phyloP scores from a whole-genome alignment of 2,888 invertebrate genomes.

The Platynereis dumerilii region DNA sequence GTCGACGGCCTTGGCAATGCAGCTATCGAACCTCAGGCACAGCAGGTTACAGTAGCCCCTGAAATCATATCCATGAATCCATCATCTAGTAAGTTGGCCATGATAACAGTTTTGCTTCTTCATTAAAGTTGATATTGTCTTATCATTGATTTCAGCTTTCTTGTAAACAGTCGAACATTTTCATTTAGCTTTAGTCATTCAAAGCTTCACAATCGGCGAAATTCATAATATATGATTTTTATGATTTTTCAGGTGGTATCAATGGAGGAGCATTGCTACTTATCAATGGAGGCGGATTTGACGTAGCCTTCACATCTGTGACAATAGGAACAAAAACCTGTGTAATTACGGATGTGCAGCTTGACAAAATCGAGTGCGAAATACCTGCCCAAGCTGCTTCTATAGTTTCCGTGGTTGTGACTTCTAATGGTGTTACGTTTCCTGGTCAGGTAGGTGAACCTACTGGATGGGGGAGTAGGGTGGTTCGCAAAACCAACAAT shows the following conservation, averaged over 20 bases:
- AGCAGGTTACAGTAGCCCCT: neutral
- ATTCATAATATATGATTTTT: too few species aligned
- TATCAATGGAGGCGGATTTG: conserved; percentile 10
- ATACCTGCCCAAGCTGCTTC: conserved; percentile 3
- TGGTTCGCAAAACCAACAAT: too few species aligned
- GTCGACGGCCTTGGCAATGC: conserved; percentile 7
- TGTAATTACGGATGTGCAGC: neutral
- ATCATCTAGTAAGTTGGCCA: neutral
- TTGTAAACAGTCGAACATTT: too few species aligned
- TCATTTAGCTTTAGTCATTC: too few species aligned
- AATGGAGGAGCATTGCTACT: neutral
- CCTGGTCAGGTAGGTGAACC: neutral
- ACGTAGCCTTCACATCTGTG: neutral
- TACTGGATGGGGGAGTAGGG: too few species aligned
- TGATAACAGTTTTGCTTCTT: too few species aligned
- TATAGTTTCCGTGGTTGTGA: neutral
- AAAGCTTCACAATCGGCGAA: too few species aligned
- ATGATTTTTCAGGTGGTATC: conserved; percentile 7
- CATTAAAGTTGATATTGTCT: too few species aligned
- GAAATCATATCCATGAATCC: conserved; percentile 3
- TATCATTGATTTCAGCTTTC: too few species aligned
- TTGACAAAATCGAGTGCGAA: conserved; percentile 8
- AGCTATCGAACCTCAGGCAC: neutral
- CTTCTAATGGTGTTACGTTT: conserved; percentile 8
- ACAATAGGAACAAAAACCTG: neutral